phyloP scores from a whole-genome alignment of 2,888 invertebrate species.

The Macaria liturata region DNA sequence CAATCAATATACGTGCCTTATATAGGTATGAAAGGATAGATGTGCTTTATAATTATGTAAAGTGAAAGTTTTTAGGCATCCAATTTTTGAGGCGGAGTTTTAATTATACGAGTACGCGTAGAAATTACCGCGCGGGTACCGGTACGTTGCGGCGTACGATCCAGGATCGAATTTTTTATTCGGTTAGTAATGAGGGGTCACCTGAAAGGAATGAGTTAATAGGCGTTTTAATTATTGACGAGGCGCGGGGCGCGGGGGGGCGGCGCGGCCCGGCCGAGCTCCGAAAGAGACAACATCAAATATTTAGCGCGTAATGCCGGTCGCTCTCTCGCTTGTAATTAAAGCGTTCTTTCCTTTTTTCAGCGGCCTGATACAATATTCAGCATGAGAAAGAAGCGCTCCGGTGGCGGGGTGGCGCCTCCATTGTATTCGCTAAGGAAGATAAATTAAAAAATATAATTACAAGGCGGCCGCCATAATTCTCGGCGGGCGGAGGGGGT shows the following conservation, averaged over 20 bases:
- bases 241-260: slow-evolving; percentile 47
- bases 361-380: slow-evolving; percentile 83
- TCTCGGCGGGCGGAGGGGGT: slow-evolving; percentile 77
- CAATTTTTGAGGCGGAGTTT: slow-evolving; percentile 20
- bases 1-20: no score
- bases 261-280: slow-evolving; percentile 37
- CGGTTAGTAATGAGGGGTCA: slow-evolving; percentile 70
- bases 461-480: slow-evolving; percentile 86
- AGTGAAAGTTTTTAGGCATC: neutral
- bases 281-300: slow-evolving; percentile 81
- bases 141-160: slow-evolving; percentile 38
- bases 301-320: slow-evolving; percentile 80
- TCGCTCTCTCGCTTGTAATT: slow-evolving; percentile 82
- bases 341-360: slow-evolving; percentile 84
- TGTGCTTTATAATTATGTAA: neutral
- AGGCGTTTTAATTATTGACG: slow-evolving; percentile 81
- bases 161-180: slow-evolving; percentile 55
- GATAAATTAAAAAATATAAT: slow-evolving; percentile 89
- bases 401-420: slow-evolving; percentile 82
- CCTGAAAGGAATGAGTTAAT: slow-evolving; percentile 79
- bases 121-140: slow-evolving; percentile 26
- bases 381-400: slow-evolving; percentile 83
- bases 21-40: no score
- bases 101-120: slow-evolving; percentile 27
- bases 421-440: slow-evolving; percentile 86